Evolutionary conservation across 2,797 vertebrate species (phyloP), one percentile per base, ranked within the genome.

Genomic region (Rhynchotus rufescens): DNA sequence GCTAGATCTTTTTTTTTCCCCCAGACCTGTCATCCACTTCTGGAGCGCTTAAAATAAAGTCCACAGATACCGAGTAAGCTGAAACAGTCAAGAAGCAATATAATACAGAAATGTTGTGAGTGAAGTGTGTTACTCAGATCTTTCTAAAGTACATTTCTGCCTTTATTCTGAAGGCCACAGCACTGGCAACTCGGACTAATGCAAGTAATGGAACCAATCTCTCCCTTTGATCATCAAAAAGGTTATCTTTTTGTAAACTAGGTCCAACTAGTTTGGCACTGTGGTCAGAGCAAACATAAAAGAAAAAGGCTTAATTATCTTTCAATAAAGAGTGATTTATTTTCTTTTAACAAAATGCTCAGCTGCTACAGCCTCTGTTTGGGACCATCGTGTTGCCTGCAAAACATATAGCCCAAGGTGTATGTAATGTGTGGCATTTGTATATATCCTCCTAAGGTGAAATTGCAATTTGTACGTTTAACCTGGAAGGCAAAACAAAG

Each of bases 191-290:
- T 98, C 98, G 97, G 98, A 97, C 98, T 99, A 99, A 99, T 99
- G 98, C 98, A 98, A 97, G 98, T 99, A 99, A 99, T 99, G 98
- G 98, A 99, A 98, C 98, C 98, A 97, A 98, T 98, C 98, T 98
- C 97, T 97, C 97, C 98, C 99, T 99, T 99, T 99, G 98, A 99
- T 99, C 99, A 98, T 99, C 97, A 85, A 92, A 96, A 97, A 97
- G 96, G 96, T 97, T 95, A 96, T 95, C 92, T 96, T 94, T 96
- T 72, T 86, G 94, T 97, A 97, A 97, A 96, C 91, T 94, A 97
- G 96, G 97, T 93, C 93, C 78, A 90, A 96, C 96, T 90, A 88
- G 96, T 97, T 97, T 93, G 90, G 95, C 94, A 80, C 67, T 88
- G 96, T 97, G 96, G 96, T 96, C 92, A 96, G 98, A 97, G 96